phyloP scores from a whole-genome alignment of 2,797 vertebrate species.

The Sebastiscus albofasciatus region DNA sequence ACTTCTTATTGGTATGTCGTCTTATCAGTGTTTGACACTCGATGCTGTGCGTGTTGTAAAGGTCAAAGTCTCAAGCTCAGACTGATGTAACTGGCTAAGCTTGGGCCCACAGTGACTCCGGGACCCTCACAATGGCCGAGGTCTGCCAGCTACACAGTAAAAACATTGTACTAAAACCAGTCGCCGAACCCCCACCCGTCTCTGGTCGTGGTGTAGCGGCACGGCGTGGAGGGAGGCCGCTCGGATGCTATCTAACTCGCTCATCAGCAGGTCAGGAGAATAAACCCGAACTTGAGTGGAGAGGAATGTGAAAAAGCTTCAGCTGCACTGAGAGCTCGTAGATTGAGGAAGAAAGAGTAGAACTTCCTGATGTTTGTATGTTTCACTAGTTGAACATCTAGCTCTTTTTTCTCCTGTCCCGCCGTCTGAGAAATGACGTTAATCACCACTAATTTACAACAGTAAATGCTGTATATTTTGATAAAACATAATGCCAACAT shows the following conservation, averaged over 20 bases:
- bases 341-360: not conserved
- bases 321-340: conserved; percentile 15
- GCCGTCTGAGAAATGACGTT: not conserved
- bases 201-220: conserved; percentile 6
- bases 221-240: conserved; percentile 11
- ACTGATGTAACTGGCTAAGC: conserved; percentile 43
- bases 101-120: conserved; percentile 34
- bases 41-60: conserved; percentile 15
- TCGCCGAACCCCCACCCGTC: conserved; percentile 19
- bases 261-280: conserved; percentile 62
- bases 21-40: not conserved
- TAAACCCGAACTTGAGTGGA: conserved; percentile 37
- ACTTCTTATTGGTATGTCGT: conserved; percentile 9
- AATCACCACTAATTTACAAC: not conserved
- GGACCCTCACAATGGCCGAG: conserved; percentile 35
- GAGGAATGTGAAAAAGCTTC: conserved; percentile 42
- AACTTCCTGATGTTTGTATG: conserved; percentile 2
- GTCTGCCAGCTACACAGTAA: conserved; percentile 52
- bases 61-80: conserved; percentile 36
- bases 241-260: conserved; percentile 44
- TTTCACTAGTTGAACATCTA: not conserved
- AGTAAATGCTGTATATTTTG: not conserved
- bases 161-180: conserved; percentile 60
- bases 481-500: not conserved
- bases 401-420: not conserved